These are phyloP conservation scores for Hylomyscus alleni DNA, from an alignment of 2,797 vertebrate species.

Conservation along the genomic window DNA sequence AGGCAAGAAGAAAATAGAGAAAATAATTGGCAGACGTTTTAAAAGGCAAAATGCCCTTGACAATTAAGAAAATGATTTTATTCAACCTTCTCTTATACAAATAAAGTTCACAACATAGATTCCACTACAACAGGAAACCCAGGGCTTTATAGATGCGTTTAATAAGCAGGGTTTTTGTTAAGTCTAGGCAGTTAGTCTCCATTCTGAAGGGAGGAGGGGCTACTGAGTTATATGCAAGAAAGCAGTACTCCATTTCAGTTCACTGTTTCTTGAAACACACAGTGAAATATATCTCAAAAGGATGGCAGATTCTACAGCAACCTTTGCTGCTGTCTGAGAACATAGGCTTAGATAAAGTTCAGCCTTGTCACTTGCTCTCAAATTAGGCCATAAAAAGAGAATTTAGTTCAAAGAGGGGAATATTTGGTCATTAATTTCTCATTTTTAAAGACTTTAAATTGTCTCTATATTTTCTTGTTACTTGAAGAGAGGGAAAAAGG, in stretches of 20 bases:
- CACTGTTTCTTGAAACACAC: background rate
- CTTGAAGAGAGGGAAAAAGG: background rate
- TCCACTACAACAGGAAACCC: background rate
- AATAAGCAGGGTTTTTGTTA: background rate
- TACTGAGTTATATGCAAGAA: background rate
- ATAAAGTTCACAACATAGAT: background rate
- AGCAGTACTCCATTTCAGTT: background rate
- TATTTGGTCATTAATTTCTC: conserved; percentile 40
- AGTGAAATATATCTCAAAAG: background rate
- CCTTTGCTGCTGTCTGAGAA: conserved; percentile 31
- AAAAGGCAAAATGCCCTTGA: background rate
- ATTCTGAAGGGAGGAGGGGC: background rate
- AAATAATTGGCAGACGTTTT: background rate
- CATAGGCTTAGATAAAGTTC: conserved; percentile 33
- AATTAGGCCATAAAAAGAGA: conserved; percentile 33
- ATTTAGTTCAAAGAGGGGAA: conserved; percentile 23
- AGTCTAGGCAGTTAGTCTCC: background rate
- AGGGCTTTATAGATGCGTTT: background rate
- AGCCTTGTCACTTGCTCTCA: background rate
- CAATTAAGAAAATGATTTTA: conserved; percentile 20
- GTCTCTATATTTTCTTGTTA: background rate
- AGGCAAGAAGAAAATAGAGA: background rate
- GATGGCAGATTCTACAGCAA: background rate
- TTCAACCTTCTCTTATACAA: background rate
- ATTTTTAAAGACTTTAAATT: conserved; percentile 24